Evolutionary conservation across 1,140 invertebrate species (phyloP).

Genomic region (Gryon sp.): DNA sequence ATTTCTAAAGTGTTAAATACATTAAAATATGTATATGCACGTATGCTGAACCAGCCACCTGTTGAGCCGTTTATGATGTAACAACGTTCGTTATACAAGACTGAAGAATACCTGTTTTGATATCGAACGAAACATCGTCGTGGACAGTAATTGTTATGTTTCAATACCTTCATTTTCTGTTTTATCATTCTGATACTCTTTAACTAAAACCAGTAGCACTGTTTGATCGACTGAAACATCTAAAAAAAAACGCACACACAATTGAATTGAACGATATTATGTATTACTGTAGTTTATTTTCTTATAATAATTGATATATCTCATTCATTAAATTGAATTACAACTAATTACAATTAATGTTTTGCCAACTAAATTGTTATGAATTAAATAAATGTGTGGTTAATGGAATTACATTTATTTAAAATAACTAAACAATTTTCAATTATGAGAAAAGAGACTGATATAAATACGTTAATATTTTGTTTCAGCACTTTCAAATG

Average conservation of each 20-base stretch:
- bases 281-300: too few species aligned
- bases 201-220: background rate
- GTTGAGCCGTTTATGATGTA: slow-evolving; percentile 58
- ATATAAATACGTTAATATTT: slow-evolving; percentile 9
- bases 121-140: slow-evolving; percentile 3
- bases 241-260: too few species aligned
- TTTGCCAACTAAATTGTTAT: too few species aligned
- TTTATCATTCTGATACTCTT: slow-evolving; percentile 2
- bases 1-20: slow-evolving; percentile 54
- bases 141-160: slow-evolving; percentile 12
- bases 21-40: slow-evolving; percentile 56
- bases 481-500: slow-evolving; percentile 70
- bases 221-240: slow-evolving; percentile 14
- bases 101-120: slow-evolving; percentile 34
- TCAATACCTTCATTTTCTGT: slow-evolving; percentile 1
- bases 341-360: too few species aligned
- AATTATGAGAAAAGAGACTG: too few species aligned
- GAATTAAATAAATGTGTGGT: too few species aligned
- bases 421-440: too few species aligned
- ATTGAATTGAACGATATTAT: too few species aligned
- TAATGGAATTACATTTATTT: too few species aligned
- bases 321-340: too few species aligned
- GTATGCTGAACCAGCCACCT: slow-evolving; percentile 45
- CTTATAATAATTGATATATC: too few species aligned
- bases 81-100: slow-evolving; percentile 56